A percentile compares a stretch with the other conserved stretches of the same genome.
phyloP scores from a whole-genome alignment of 2,888 invertebrate genomes.

The Papilio elwesi region DNA sequence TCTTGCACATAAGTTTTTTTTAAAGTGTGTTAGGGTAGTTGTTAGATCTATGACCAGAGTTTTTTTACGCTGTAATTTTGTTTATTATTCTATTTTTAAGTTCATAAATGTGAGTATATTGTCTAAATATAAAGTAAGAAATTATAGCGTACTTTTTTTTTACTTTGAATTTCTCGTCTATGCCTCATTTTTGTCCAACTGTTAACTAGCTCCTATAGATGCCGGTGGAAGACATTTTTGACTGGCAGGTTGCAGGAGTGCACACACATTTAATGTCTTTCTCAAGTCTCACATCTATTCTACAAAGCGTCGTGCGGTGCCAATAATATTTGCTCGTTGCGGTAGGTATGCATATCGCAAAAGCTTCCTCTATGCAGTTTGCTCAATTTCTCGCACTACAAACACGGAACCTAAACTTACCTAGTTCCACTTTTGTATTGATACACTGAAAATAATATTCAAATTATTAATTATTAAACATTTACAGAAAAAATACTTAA shows the following conservation, averaged over 20 bases:
- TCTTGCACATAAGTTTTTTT: no score
- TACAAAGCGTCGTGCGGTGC: conserved; percentile 34
- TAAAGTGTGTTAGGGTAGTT: no score
- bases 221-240: neutral
- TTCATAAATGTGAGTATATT: no score
- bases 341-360: conserved; percentile 24
- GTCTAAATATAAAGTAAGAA: no score
- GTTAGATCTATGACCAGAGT: no score
- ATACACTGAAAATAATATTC: conserved; percentile 80
- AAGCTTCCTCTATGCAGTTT: conserved; percentile 46
- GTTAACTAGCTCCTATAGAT: neutral
- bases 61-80: no score
- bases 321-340: conserved; percentile 1
- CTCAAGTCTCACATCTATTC: neutral
- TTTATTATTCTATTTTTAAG: no score
- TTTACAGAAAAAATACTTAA: neutral
- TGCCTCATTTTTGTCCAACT: neutral
- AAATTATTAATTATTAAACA: conserved; percentile 45
- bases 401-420: conserved; percentile 65
- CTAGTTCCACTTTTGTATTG: conserved; percentile 77
- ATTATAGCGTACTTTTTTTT: no score
- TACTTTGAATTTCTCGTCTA: neutral
- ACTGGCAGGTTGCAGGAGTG: neutral
- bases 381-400: conserved; percentile 44
- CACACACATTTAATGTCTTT: neutral